Evolutionary conservation across 1,140 invertebrate genomes (phyloP).

Genomic region (Saccostrea echinata): DNA sequence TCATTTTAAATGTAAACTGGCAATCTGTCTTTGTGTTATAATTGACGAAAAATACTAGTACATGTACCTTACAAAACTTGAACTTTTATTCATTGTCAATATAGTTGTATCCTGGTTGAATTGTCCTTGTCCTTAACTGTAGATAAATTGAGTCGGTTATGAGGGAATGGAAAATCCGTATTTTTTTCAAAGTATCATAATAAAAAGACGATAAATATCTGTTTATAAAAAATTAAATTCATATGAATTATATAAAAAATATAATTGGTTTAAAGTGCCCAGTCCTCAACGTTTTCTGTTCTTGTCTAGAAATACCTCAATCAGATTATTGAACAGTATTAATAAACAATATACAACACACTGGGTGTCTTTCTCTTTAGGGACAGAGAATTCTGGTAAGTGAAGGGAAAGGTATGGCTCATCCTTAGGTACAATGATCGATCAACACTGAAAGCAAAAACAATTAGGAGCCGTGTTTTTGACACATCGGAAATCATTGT

Average conservation of each 20-base stretch:
- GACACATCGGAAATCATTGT: conserved; percentile 38
- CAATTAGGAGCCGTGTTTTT: conserved; percentile 15
- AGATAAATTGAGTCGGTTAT: too few relatives aligned
- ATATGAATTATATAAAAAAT: not conserved
- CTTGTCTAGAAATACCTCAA: not conserved
- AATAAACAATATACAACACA: conserved; percentile 12
- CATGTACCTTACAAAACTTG: too few relatives aligned
- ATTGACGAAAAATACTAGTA: too few relatives aligned
- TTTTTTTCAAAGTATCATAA: not conserved
- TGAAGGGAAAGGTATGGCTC: not conserved
- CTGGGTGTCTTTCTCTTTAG: not conserved
- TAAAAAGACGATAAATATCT: not conserved
- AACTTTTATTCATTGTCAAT: too few relatives aligned
- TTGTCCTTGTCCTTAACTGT: too few relatives aligned
- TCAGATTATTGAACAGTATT: conserved; percentile 10
- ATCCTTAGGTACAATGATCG: not conserved
- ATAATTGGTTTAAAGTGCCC: not conserved
- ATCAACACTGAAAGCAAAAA: conserved; percentile 15
- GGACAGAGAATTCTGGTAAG: not conserved
- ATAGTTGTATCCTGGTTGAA: too few relatives aligned
- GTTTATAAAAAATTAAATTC: not conserved
- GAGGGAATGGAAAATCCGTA: too few relatives aligned
- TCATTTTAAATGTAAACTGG: too few relatives aligned
- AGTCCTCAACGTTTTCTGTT: not conserved
- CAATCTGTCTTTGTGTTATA: too few relatives aligned